phyloP scores from a whole-genome alignment of 2,888 invertebrate genomes.

The Campaea margaritaria region DNA sequence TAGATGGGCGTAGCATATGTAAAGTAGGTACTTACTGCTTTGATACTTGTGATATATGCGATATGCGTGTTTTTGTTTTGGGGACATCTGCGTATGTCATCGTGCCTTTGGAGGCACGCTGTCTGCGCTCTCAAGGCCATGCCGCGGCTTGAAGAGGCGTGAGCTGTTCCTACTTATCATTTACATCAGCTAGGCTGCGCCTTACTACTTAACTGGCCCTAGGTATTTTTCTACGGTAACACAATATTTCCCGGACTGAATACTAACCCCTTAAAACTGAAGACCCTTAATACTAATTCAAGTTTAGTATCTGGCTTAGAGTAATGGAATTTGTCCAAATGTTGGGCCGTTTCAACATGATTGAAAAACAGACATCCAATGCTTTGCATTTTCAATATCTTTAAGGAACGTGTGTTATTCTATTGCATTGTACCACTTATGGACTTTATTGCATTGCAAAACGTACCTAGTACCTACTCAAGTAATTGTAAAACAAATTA shows the following conservation, averaged over 20 bases:
- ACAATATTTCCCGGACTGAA: too few relatives aligned
- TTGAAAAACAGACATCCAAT: too few relatives aligned
- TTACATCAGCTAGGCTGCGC: not conserved
- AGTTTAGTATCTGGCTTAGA: too few relatives aligned
- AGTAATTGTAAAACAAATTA: conserved; percentile 18
- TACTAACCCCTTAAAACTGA: too few relatives aligned
- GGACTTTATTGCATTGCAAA: conserved; percentile 17
- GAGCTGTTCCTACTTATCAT: conserved; percentile 32
- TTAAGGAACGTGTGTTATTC: too few relatives aligned
- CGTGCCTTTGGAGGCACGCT: conserved; percentile 59
- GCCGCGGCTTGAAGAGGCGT: conserved; percentile 30
- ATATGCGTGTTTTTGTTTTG: conserved; percentile 51
- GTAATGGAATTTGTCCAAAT: too few relatives aligned
- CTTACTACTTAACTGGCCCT: too few relatives aligned
- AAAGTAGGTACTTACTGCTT: conserved; percentile 26
- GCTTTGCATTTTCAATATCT: too few relatives aligned
- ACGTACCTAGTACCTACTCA: not conserved
- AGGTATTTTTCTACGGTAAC: too few relatives aligned
- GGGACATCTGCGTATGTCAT: conserved; percentile 54
- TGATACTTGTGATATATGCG: conserved; percentile 36
- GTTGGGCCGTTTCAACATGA: too few relatives aligned
- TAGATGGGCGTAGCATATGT: conserved; percentile 29
- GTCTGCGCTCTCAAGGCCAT: conserved; percentile 66
- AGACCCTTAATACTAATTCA: too few relatives aligned
- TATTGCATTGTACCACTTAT: too few relatives aligned